phyloP scores from a whole-genome alignment of 2,888 invertebrate species.

The Catocala sponsa region DNA sequence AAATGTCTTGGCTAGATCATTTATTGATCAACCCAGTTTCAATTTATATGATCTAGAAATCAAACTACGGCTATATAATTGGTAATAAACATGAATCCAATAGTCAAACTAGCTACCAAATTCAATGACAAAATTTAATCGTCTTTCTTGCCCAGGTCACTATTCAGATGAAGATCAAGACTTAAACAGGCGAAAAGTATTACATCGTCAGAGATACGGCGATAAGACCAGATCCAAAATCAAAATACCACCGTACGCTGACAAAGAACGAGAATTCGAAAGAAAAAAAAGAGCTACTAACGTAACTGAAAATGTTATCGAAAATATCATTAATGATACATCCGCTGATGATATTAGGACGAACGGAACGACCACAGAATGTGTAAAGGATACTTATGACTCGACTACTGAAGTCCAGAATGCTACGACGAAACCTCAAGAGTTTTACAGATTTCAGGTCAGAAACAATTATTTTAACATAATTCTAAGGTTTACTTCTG shows the following conservation, averaged over 20 bases:
- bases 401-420: constrained; percentile 15
- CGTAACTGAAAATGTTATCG: constrained; percentile 53
- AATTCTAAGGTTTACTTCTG: too few species aligned
- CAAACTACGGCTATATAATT: too few species aligned
- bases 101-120: too few species aligned
- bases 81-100: too few species aligned
- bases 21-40: too few species aligned
- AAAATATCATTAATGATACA: constrained; percentile 59
- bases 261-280: constrained; percentile 39
- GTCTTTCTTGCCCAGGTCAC: constrained; percentile 32
- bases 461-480: neutral
- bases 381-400: neutral
- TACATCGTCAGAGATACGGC: constrained; percentile 24
- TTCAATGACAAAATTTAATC: too few species aligned
- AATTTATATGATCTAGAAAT: too few species aligned
- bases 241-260: constrained; percentile 31
- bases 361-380: constrained; percentile 26
- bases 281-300: constrained; percentile 64
- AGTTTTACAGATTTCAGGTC: constrained; percentile 5
- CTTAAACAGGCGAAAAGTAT: constrained; percentile 23
- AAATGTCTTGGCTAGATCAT: too few species aligned
- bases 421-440: neutral
- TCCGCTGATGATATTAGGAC: constrained; percentile 29
- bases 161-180: constrained; percentile 63
- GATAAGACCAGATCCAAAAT: constrained; percentile 33